These are phyloP conservation scores for Notiomystis cincta DNA, from an alignment of 2,113 vertebrate genomes.

Conservation along the genomic window DNA sequence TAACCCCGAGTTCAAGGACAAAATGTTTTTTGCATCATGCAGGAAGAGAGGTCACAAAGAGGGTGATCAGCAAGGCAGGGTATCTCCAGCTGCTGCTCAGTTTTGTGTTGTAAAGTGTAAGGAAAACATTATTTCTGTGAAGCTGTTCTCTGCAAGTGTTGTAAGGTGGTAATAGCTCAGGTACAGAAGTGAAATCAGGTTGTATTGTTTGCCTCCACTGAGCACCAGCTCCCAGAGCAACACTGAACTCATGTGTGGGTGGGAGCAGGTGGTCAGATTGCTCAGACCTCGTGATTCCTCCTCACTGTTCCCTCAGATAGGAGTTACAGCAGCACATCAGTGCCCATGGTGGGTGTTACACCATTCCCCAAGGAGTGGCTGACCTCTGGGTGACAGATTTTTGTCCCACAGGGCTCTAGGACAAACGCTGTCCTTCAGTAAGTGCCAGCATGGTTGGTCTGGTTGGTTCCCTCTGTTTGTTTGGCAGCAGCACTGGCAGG, in stretches of 20 bases:
- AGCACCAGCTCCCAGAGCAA: not conserved
- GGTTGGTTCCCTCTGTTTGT: not conserved
- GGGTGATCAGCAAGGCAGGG: not conserved
- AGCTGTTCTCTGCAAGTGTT: not conserved
- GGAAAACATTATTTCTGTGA: not conserved
- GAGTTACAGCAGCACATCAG: not conserved
- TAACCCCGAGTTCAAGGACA: not conserved
- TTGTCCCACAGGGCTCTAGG: not conserved
- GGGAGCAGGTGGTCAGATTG: not conserved
- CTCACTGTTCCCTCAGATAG: not conserved
- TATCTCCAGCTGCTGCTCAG: not conserved
- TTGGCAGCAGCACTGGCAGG: not conserved
- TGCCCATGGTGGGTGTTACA: not conserved
- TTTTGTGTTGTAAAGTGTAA: not conserved
- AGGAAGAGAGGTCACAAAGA: not conserved
- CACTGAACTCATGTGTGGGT: not conserved
- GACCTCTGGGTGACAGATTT: not conserved
- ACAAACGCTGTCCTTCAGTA: not conserved
- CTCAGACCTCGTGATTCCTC: not conserved
- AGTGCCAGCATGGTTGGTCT: not conserved
- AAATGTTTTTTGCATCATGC: not conserved
- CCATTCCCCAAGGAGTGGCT: not conserved
- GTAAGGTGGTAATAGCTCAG: not conserved
- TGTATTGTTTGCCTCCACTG: not conserved
- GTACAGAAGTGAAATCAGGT: not conserved